These are phyloP conservation scores for Equus przewalskii DNA, from an alignment of 2,113 vertebrate genomes.

Conservation along the genomic window DNA sequence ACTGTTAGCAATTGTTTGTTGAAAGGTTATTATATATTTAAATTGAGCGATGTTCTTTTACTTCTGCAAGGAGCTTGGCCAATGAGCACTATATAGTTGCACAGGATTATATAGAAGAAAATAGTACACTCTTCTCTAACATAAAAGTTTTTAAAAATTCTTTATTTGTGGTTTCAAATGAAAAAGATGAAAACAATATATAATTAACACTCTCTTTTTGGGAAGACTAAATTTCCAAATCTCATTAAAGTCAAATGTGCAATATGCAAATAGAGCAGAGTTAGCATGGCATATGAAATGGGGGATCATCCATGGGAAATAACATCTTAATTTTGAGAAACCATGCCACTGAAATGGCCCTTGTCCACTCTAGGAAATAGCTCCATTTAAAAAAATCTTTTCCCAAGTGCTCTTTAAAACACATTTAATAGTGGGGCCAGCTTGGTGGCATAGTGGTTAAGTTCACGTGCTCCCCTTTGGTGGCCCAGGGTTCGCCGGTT, in stretches of 20 bases:
- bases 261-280: neutral
- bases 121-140: neutral
- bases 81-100: neutral
- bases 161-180: neutral
- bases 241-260: constrained; percentile 7
- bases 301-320: neutral
- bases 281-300: neutral
- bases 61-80: neutral
- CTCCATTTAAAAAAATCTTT: neutral
- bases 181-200: neutral
- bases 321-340: neutral
- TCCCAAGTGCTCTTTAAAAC: neutral
- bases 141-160: neutral
- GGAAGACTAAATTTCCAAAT: neutral
- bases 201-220: constrained; percentile 8
- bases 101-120: neutral
- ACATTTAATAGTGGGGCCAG: neutral
- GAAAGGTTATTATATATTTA: neutral
- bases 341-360: neutral
- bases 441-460: too few relatives aligned
- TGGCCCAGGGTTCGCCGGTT: too few relatives aligned
- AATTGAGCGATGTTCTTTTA: neutral
- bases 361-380: neutral
- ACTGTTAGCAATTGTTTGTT: neutral
- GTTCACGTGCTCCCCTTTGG: too few relatives aligned